These are phyloP conservation scores for Zaprionus lineosus DNA, from an alignment of 2,888 invertebrate genomes.

Conservation along the genomic window DNA sequence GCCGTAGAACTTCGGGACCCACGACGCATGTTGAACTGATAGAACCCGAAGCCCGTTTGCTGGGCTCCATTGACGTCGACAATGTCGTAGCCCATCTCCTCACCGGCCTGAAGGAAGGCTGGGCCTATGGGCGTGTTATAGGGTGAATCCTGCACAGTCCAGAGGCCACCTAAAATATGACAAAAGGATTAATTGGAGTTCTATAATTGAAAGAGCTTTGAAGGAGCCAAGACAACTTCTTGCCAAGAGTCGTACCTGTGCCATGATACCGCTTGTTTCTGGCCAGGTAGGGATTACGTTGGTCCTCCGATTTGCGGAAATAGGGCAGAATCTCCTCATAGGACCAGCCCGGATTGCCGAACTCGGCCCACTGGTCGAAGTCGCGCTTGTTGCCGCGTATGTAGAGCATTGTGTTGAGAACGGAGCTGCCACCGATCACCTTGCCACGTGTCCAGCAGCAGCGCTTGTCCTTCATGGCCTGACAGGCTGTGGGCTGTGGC, in stretches of 20 bases:
- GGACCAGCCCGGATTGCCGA: conserved; percentile 95
- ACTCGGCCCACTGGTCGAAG: conserved; percentile 92
- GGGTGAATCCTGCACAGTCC: conserved; percentile 82
- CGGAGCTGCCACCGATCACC: conserved; percentile 93
- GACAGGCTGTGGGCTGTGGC: conserved; percentile 91
- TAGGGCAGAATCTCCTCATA: conserved; percentile 91
- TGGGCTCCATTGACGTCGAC: conserved; percentile 92
- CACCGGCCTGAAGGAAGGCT: conserved; percentile 93
- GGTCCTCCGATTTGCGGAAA: conserved; percentile 94
- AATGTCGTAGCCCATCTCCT: conserved; percentile 95
- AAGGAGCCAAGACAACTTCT: no score
- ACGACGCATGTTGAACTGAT: conserved; percentile 94
- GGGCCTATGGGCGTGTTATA: conserved; percentile 90
- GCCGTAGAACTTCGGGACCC: conserved; percentile 92
- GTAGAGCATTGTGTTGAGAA: conserved; percentile 95
- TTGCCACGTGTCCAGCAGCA: conserved; percentile 96
- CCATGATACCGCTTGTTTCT: conserved; percentile 88
- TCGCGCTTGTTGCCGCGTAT: conserved; percentile 93
- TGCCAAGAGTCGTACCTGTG: no score
- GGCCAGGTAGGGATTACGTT: conserved; percentile 93
- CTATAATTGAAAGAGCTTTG: neutral
- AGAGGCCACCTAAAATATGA: conserved; percentile 79
- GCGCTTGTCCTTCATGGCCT: conserved; percentile 92
- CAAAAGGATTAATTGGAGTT: neutral
- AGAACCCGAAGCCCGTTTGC: conserved; percentile 93